A percentile compares a stretch with the other conserved stretches of the same genome.
These are phyloP conservation scores for Spisula subtruncata DNA, from an alignment of 2,888 invertebrate species.

Conservation along the genomic window DNA sequence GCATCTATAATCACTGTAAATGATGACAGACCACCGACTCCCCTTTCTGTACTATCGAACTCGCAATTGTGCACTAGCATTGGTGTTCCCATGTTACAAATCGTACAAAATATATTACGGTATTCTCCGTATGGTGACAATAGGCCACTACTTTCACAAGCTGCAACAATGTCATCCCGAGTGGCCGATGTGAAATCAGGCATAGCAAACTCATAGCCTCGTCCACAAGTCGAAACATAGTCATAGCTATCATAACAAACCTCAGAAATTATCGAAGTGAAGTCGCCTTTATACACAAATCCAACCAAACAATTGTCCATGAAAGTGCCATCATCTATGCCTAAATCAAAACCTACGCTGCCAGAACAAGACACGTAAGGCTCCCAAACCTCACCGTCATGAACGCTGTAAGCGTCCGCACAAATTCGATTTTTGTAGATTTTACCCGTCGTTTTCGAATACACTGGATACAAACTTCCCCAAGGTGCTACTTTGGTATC, in stretches of 20 bases:
- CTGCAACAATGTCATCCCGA: not conserved
- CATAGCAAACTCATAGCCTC: not conserved
- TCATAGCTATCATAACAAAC: not conserved
- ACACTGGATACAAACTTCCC: not conserved
- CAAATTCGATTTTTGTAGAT: conserved; percentile 2
- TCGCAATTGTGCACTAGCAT: too few species aligned
- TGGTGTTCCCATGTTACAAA: not conserved
- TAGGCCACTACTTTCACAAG: not conserved
- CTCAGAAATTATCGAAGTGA: not conserved
- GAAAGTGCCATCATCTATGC: not conserved
- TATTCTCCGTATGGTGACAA: not conserved
- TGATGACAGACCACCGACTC: not conserved
- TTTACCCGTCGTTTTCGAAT: not conserved
- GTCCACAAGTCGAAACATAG: not conserved
- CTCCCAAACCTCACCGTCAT: not conserved
- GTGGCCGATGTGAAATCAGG: not conserved
- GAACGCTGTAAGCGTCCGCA: not conserved
- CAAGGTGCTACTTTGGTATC: not conserved
- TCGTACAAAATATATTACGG: not conserved
- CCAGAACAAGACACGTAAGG: not conserved
- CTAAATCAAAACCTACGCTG: not conserved
- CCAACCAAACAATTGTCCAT: not conserved
- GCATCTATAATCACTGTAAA: not conserved
- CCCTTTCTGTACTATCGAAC: too few species aligned
- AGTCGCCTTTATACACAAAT: not conserved